phyloP scores from a whole-genome alignment of 2,888 invertebrate genomes.

The Amblyjoppa proteus region DNA sequence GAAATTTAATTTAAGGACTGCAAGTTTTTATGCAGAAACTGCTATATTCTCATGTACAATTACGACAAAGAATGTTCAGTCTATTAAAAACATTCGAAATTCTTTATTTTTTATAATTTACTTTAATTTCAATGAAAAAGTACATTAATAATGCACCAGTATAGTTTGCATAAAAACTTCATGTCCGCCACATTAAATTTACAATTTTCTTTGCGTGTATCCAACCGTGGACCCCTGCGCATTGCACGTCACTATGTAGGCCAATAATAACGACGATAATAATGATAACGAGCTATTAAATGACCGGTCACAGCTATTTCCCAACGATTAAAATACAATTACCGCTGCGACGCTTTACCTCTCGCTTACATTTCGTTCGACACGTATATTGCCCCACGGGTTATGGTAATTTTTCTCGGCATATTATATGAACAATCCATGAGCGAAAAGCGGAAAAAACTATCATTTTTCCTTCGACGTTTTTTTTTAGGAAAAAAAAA shows the following conservation, averaged over 20 bases:
- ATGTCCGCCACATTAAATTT: too few relatives aligned
- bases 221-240: too few relatives aligned
- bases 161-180: too few relatives aligned
- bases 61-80: too few relatives aligned
- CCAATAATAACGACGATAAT: constrained; percentile 11
- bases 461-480: background rate
- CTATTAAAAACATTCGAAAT: too few relatives aligned
- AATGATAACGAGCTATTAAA: constrained; percentile 14
- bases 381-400: constrained; percentile 9
- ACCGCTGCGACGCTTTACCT: background rate
- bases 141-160: too few relatives aligned
- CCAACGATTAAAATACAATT: constrained; percentile 38
- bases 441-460: constrained; percentile 21
- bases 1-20: too few relatives aligned
- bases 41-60: too few relatives aligned
- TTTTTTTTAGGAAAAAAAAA: background rate
- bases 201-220: background rate
- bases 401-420: constrained; percentile 50
- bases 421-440: constrained; percentile 9
- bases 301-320: background rate
- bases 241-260: background rate
- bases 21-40: too few relatives aligned
- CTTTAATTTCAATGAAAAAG: too few relatives aligned
- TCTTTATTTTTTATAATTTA: too few relatives aligned
- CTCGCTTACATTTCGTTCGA: constrained; percentile 1